A percentile compares a stretch with the other conserved stretches of the same genome.
Evolutionary conservation across 1,140 invertebrate species (phyloP).

Genomic region (Spodoptera frugiperda): DNA sequence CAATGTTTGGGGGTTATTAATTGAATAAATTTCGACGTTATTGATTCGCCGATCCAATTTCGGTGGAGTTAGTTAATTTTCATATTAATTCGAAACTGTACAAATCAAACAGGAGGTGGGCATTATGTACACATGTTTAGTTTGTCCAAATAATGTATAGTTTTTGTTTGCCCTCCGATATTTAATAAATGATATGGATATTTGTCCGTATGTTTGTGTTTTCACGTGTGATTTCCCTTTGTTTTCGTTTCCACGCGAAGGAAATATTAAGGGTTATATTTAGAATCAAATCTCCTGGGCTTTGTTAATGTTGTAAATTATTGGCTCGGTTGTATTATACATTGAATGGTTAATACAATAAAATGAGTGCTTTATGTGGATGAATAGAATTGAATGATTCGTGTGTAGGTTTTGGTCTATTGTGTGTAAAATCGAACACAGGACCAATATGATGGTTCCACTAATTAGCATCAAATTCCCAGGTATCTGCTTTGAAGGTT

Average conservation of each 20-base stretch:
- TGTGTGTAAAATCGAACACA: too few species aligned
- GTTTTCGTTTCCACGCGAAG: background rate
- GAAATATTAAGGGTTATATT: background rate
- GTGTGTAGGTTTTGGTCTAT: too few species aligned
- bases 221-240: constrained; percentile 1
- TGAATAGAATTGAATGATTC: too few species aligned
- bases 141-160: background rate
- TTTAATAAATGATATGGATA: constrained; percentile 12
- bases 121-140: constrained; percentile 20
- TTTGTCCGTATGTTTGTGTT: background rate
- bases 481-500: too few species aligned
- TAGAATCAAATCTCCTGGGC: background rate
- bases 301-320: background rate
- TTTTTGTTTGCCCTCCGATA: constrained; percentile 14
- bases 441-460: too few species aligned
- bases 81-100: constrained; percentile 35
- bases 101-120: constrained; percentile 24
- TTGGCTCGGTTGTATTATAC: background rate
- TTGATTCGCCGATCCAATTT: constrained; percentile 41
- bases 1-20: constrained; percentile 44
- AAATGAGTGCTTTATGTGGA: too few species aligned
- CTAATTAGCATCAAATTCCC: too few species aligned
- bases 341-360: too few species aligned
- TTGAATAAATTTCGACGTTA: constrained; percentile 42
- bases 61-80: constrained; percentile 36